Conservation (phyloP, 2,888 invertebrate species). For the Drosophila neutralis region DNA sequence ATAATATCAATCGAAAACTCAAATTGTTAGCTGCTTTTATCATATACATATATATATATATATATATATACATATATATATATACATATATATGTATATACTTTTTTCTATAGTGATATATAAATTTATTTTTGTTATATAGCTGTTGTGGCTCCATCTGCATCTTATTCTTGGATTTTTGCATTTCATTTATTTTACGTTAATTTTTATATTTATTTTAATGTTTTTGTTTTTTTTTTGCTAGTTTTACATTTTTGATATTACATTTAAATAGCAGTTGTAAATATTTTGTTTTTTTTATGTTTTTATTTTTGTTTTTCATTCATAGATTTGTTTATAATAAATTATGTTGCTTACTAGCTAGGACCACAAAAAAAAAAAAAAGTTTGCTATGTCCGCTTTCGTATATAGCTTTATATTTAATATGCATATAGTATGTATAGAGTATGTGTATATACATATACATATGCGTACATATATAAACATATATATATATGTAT, state of each 20-base stretch:
- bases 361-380: slow-evolving; percentile 78
- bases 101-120: slow-evolving; percentile 45
- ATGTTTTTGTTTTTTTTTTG: slow-evolving; percentile 27
- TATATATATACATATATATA: slow-evolving; percentile 12
- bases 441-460: slow-evolving; percentile 23
- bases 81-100: slow-evolving; percentile 43
- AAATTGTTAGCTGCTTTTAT: slow-evolving; percentile 59
- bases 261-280: slow-evolving; percentile 71
- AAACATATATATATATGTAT: slow-evolving; percentile 1
- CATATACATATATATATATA: neutral
- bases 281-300: slow-evolving; percentile 42
- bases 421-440: slow-evolving; percentile 14
- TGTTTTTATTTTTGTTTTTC: slow-evolving; percentile 35
- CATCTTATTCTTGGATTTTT: slow-evolving; percentile 20
- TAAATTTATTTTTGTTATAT: slow-evolving; percentile 58
- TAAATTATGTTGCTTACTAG: slow-evolving; percentile 74
- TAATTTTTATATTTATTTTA: slow-evolving; percentile 17
- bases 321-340: slow-evolving; percentile 65
- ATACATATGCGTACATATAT: slow-evolving; percentile 6
- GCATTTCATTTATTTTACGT: slow-evolving; percentile 6
- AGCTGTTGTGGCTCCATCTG: slow-evolving; percentile 43
- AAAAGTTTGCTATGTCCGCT: slow-evolving; percentile 73
- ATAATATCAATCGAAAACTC: slow-evolving; percentile 67
- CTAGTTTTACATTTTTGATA: slow-evolving; percentile 69
- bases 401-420: slow-evolving; percentile 57